Evolutionary conservation across 2,797 vertebrate genomes (phyloP).

Genomic region (Malacoraja senta): DNA sequence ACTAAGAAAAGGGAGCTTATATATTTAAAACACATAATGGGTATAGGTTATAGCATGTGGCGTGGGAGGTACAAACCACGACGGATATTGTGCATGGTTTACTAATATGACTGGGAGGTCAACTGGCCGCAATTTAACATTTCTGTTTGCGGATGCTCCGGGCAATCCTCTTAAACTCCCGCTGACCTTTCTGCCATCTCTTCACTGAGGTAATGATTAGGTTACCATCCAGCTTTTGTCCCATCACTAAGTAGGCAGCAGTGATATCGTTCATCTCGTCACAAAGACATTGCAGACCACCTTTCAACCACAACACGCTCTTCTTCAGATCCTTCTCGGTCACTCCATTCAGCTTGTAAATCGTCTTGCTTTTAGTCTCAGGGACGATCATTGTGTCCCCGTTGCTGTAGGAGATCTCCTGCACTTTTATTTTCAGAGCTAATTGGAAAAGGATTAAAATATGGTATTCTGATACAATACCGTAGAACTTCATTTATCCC

Average conservation of each 20-base stretch:
- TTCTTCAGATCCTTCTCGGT: slow-evolving; percentile 85
- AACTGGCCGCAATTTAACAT: slow-evolving; percentile 61
- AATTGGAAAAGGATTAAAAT: slow-evolving; percentile 44
- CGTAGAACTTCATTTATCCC: too few species aligned
- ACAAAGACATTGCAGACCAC: slow-evolving; percentile 88
- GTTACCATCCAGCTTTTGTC: slow-evolving; percentile 84
- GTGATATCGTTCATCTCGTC: slow-evolving; percentile 97
- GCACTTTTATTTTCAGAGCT: slow-evolving; percentile 98
- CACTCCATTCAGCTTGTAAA: slow-evolving; percentile 90
- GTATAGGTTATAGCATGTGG: neutral
- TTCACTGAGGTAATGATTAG: slow-evolving; percentile 95
- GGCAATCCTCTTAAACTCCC: slow-evolving; percentile 90
- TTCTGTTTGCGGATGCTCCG: slow-evolving; percentile 94
- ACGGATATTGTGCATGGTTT: neutral
- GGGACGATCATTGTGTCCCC: slow-evolving; percentile 94
- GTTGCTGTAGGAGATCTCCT: slow-evolving; percentile 96
- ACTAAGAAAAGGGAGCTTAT: neutral
- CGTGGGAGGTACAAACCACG: neutral
- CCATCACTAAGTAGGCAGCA: slow-evolving; percentile 92
- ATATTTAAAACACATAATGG: neutral
- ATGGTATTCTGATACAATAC: neutral
- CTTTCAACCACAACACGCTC: slow-evolving; percentile 84
- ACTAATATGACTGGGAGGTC: neutral
- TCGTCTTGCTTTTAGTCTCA: slow-evolving; percentile 90
- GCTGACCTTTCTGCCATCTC: slow-evolving; percentile 91